A percentile compares a stretch with the other conserved stretches of the same genome.
Conservation (phyloP, 2,113 vertebrate genomes). For the Zosterops lateralis region DNA sequence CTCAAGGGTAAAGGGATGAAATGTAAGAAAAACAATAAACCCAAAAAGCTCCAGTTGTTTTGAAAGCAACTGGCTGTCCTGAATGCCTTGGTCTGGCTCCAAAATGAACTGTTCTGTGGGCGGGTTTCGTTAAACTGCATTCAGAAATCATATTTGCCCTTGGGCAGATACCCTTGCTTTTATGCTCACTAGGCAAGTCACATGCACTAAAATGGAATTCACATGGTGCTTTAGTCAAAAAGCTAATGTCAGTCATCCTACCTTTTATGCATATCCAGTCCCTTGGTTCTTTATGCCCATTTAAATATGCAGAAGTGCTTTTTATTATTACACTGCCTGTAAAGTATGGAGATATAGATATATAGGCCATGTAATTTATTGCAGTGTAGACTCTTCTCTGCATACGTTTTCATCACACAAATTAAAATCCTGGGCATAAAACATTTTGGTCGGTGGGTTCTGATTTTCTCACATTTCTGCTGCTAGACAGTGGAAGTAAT, state of each 20-base stretch:
- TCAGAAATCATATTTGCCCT: slow-evolving; percentile 70
- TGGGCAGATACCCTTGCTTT: slow-evolving; percentile 56
- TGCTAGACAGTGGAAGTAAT: slow-evolving; percentile 15
- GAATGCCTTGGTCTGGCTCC: slow-evolving; percentile 46
- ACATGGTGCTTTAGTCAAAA: slow-evolving; percentile 38
- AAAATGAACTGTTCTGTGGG: slow-evolving; percentile 40
- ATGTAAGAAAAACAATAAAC: slow-evolving; percentile 71
- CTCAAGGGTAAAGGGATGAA: slow-evolving; percentile 74
- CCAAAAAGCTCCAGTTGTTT: slow-evolving; percentile 63
- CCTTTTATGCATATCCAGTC: slow-evolving; percentile 50
- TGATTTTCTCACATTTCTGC: slow-evolving; percentile 14
- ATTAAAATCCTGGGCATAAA: slow-evolving; percentile 29
- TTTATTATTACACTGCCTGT: slow-evolving; percentile 31
- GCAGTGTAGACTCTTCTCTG: neutral
- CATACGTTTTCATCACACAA: neutral
- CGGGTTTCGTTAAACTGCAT: slow-evolving; percentile 66
- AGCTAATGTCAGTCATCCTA: slow-evolving; percentile 54
- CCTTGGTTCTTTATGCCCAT: slow-evolving; percentile 46
- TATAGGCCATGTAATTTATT: slow-evolving; percentile 14
- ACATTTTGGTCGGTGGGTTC: slow-evolving; percentile 12
- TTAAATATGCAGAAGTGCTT: slow-evolving; percentile 52
- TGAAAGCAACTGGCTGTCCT: slow-evolving; percentile 63
- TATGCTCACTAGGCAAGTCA: slow-evolving; percentile 21
- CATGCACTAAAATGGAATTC: slow-evolving; percentile 9
- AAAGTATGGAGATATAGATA: neutral